Base-by-base conservation (phyloP, 2,888 invertebrate genomes). In the Ectemnius lituratus region DNA sequence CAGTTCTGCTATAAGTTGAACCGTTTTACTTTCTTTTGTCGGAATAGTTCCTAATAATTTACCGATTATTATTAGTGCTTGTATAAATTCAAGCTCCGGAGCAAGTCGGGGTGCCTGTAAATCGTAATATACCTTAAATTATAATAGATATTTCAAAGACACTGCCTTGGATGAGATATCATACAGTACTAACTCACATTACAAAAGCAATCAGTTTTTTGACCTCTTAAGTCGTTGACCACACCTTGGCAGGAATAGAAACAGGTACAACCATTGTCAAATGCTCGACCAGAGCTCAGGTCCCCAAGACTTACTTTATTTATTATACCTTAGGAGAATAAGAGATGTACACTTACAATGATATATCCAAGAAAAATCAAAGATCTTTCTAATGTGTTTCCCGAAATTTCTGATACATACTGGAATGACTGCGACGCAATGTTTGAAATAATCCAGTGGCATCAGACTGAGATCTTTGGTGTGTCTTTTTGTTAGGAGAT, bases 191-290 rank as follows among this genome's bases (percentile, higher is more conserved):
- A 37, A 72, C 93, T 93, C 91, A 95, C 95, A 87, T 94, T 94
- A 90, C 96, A 97, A 84, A 93, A 93, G 90, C 97, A 97, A 83
- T 95, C 94, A 84, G 95, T 95, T 89, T 94, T 94, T 88, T 94
- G 93, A 68, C 96, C 96, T 78, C 95, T 93, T 82, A 96, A 92
- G 89, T 95, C 95, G 87, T 96, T 96, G 73, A 95, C 94, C 80
- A 95, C 94, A 73, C 95, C 95, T 88, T 94, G 94, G 89, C 97
- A 96, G 86, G 96, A 96, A 89, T 96, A 95, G 86, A 97, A 97
- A 90, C 98, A 98, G 79, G 95, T 94, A 92, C 99, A 99, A 77
- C 98, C 98, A 91, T 96, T 98, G 92, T 99, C 98, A 91, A 99
- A 99, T 37, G 98, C 99, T 86, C 97, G 94, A 56, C 99, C 99